Conservation (phyloP, 2,113 vertebrate genomes). For the Eulemur macaco region DNA sequence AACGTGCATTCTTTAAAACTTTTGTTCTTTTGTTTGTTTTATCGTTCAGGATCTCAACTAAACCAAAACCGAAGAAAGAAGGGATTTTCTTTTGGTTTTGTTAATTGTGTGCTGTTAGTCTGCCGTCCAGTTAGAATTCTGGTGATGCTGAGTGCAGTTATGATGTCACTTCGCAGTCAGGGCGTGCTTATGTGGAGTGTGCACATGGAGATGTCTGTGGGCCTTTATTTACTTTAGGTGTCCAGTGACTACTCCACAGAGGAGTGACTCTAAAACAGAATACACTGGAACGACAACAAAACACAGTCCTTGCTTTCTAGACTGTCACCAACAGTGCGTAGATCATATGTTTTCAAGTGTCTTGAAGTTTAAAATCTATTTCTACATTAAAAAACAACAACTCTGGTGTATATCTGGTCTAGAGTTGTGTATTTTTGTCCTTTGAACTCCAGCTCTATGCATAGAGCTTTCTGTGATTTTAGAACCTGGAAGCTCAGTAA, state of each 20-base stretch:
- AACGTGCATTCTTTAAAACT: background rate
- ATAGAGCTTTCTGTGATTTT: background rate
- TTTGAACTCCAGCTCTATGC: background rate
- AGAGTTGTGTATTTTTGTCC: background rate
- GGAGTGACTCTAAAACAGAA: background rate
- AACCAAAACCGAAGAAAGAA: too few species aligned
- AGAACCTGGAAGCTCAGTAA: constrained; percentile 11
- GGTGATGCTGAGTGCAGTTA: rapidly evolving
- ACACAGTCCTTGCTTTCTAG: rapidly evolving
- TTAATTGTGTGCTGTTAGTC: background rate
- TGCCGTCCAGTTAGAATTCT: background rate
- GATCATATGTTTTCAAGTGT: background rate
- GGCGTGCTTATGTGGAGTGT: rapidly evolving
- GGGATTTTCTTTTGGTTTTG: background rate
- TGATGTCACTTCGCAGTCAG: rapidly evolving
- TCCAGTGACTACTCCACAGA: background rate
- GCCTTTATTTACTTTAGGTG: rapidly evolving
- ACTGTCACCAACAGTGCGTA: background rate
- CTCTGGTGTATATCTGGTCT: too few species aligned
- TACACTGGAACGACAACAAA: too few species aligned
- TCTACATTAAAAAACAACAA: background rate
- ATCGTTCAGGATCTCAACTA: background rate
- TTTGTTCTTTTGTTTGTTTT: background rate
- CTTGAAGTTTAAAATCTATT: background rate
- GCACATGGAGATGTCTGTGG: rapidly evolving